Base-by-base conservation (phyloP, 2,113 vertebrate genomes). In the Bettongia penicillata region DNA sequence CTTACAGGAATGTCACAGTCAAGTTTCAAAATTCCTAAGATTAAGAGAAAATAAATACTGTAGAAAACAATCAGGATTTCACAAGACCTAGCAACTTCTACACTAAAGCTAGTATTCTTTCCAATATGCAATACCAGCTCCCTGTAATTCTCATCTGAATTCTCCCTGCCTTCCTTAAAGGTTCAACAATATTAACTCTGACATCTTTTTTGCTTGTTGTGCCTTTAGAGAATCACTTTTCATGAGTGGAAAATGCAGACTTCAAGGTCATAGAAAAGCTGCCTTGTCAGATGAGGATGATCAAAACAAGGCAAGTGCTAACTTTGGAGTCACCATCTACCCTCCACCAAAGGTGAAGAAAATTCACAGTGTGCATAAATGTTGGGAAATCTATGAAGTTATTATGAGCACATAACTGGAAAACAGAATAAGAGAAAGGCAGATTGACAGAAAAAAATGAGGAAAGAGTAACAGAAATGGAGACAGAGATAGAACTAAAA, bases 191-290 rank as follows among this genome's bases (percentile, higher is more conserved):
- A 16, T 43, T 77, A 55, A 77, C 47, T 96, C 92, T 31, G 51
- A 68, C 2, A 50, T 84, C 23, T 93, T 61, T 94, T 94, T 94
- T 95, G 19, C 51, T 51, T 26, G 28, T 94, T 24, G 9, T 49
- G 8, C 6, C 49, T 93, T n/a, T 93, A 96, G 23, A 77, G 31
- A 94, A 25, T 90, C 22, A 48, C 23, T 95, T 92, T 53, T 93
- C 2, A 10, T 90, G 91, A 43, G 51, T 55, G 8, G 22, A 89
- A 90, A 93, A 84, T 90, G n/a, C 61, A 47, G 23, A 23, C n/a
- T 93, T 19, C 2, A 43, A 77, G 25, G 51, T 51, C 43, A 90
- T 0, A 90, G 28, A 50, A 77, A 91, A 95, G 52, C 51, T 91
- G 31, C 68, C n/a, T 48, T 94, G 55, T 57, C 2, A 91, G 43